Base-by-base conservation (phyloP, 1,140 invertebrate species). In the Rhagoletis pomonella region DNA sequence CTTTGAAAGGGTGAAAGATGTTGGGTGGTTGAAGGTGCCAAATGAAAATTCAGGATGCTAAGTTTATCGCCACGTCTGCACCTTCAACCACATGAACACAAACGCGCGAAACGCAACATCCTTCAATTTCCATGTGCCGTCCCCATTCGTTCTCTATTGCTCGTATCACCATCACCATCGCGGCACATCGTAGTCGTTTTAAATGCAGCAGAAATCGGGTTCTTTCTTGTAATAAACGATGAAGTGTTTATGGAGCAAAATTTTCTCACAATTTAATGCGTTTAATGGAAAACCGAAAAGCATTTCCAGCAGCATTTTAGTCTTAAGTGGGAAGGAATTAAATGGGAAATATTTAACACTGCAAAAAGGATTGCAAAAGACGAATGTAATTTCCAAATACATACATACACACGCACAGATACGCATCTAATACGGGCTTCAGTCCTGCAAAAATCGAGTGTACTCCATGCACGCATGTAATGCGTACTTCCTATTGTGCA, bases 191-290 rank as follows among this genome's bases (percentile, higher is more conserved):
- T 58, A 62, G 14, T 60, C 58, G 44, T n/a, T 39, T 85, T 12
- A 12, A 62, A 62, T 85, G 50, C 47, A 4, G 12, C 5, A 44
- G 84, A 50, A 85, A 85, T 85, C 84, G 50, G 58, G 12, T 85
- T 85, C 59, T 62, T 85, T 85, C 59, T 60, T 62, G 84, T 62
- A 60, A 85, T 85, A 85, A 85, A 85, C 84, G 17, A 58, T 42
- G 58, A 85, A 85, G 84, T 85, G 84, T 85, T 85, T 85, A 85
- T 85, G 39, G 84, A 42, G 42, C 50, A 42, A 44, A 85, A 85
- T 85, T 85, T 85, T 85, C 84, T 59, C 84, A 62, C 59, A 85
- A 85, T 85, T 85, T 62, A 85, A 85, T 85, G 84, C 58, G 10
- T 60, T 85, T 85, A 17, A 85, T 85, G 84, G 84, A 62, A 85